These are phyloP conservation scores for Drosophila meridiana DNA, from an alignment of 2,888 invertebrate genomes.

Conservation along the genomic window DNA sequence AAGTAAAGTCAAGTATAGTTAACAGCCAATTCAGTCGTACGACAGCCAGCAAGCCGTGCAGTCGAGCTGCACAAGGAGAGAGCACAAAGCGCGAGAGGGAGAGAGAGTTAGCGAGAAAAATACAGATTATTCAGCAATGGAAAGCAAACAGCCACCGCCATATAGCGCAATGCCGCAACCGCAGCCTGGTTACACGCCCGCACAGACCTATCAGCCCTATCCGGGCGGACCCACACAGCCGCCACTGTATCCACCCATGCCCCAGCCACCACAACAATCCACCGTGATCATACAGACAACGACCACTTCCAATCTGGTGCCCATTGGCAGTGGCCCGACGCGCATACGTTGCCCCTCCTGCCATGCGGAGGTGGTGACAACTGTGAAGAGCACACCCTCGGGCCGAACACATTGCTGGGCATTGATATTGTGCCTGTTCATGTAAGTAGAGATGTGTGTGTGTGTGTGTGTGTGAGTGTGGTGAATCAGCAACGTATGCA, in stretches of 20 bases:
- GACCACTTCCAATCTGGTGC: slow-evolving; percentile 65
- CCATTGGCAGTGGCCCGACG: slow-evolving; percentile 71
- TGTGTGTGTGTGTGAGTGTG: background rate
- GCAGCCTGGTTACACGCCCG: slow-evolving; percentile 77
- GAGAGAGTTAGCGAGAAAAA: background rate
- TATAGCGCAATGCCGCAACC: slow-evolving; percentile 62
- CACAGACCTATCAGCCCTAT: slow-evolving; percentile 79
- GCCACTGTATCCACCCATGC: slow-evolving; percentile 59
- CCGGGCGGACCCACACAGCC: slow-evolving; percentile 72
- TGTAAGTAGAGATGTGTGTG: slow-evolving; percentile 67
- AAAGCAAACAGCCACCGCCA: slow-evolving; percentile 79
- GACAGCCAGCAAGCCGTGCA: slow-evolving; percentile 39
- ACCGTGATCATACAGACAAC: slow-evolving; percentile 80
- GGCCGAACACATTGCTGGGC: slow-evolving; percentile 83
- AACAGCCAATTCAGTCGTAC: slow-evolving; percentile 45
- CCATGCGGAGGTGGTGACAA: slow-evolving; percentile 85
- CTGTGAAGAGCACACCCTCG: slow-evolving; percentile 82
- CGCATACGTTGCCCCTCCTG: slow-evolving; percentile 86
- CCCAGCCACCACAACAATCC: slow-evolving; percentile 63
- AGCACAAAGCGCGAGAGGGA: background rate
- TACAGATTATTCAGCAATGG: slow-evolving; percentile 41
- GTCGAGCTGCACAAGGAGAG: slow-evolving; percentile 30
- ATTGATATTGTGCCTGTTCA: slow-evolving; percentile 76
- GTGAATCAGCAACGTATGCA: slow-evolving; percentile 13
- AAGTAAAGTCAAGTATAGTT: slow-evolving; percentile 8